A percentile compares a stretch with the other conserved stretches of the same genome.
Evolutionary conservation across 2,797 vertebrate genomes (phyloP).

Genomic region (Tinamus major): DNA sequence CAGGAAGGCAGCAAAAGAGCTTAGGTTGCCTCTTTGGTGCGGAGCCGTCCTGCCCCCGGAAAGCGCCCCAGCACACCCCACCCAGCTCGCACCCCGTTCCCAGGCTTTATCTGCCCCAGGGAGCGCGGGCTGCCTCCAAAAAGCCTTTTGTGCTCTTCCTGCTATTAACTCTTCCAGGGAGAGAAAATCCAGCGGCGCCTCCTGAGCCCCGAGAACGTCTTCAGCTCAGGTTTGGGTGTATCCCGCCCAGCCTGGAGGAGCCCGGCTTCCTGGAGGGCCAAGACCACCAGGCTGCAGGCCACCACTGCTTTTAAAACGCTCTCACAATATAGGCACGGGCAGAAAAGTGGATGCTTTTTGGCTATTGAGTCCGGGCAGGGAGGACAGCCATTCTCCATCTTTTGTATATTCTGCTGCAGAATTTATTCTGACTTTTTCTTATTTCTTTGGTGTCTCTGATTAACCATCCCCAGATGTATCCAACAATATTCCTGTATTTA

Average conservation of each 20-base stretch:
- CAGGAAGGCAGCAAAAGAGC: not conserved
- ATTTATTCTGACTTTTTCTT: not conserved
- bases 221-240: not conserved
- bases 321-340: not conserved
- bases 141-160: not conserved
- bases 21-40: not conserved
- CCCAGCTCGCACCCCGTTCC: not conserved
- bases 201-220: not conserved
- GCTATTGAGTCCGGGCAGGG: not conserved
- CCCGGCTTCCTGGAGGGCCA: not conserved
- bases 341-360: not conserved
- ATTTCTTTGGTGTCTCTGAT: not conserved
- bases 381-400: not conserved
- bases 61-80: not conserved
- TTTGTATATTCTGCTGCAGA: not conserved
- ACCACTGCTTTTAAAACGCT: not conserved
- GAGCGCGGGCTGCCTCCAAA: not conserved
- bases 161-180: not conserved
- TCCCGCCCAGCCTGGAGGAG: not conserved
- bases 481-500: not conserved
- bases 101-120: not conserved
- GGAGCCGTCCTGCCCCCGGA: not conserved
- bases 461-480: not conserved
- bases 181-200: not conserved
- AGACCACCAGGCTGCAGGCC: not conserved